Evolutionary conservation across 2,888 invertebrate genomes (phyloP).

Genomic region (Bruchidius siliquastri): DNA sequence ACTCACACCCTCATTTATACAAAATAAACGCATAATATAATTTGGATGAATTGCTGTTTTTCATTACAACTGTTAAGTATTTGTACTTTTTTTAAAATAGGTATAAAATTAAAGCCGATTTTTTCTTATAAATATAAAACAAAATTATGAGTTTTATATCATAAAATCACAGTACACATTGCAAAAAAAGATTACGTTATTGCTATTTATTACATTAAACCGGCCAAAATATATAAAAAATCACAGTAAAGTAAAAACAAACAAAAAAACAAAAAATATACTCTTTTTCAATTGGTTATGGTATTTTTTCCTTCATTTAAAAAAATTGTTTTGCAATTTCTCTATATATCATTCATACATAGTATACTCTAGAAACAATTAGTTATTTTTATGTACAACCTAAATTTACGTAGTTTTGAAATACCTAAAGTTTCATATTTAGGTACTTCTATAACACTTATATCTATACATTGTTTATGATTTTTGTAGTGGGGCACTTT

Average conservation of each 20-base stretch:
- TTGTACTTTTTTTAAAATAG: conserved; percentile 31
- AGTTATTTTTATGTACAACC: conserved; percentile 33
- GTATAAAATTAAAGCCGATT: conserved; percentile 23
- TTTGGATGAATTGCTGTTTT: neutral
- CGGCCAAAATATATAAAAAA: conserved; percentile 33
- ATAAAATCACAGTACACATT: conserved; percentile 35
- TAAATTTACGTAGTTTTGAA: conserved; percentile 27
- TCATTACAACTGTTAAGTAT: conserved; percentile 21
- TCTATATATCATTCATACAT: conserved; percentile 32
- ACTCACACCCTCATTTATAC: neutral
- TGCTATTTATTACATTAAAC: conserved; percentile 38
- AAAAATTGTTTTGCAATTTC: conserved; percentile 29
- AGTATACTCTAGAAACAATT: conserved; percentile 32
- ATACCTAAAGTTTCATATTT: conserved; percentile 13
- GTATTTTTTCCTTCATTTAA: conserved; percentile 21
- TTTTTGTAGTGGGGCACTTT: conserved; percentile 43
- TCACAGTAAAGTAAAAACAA: conserved; percentile 30
- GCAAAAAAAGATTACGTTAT: conserved; percentile 33
- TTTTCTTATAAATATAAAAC: conserved; percentile 21
- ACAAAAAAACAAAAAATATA: conserved; percentile 24
- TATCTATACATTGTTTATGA: conserved; percentile 41
- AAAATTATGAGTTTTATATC: conserved; percentile 26
- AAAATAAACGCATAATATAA: neutral
- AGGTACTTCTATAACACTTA: conserved; percentile 33
- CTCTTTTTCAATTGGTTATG: conserved; percentile 21